phyloP scores from a whole-genome alignment of 1,140 invertebrate genomes.

The Spodoptera frugiperda region DNA sequence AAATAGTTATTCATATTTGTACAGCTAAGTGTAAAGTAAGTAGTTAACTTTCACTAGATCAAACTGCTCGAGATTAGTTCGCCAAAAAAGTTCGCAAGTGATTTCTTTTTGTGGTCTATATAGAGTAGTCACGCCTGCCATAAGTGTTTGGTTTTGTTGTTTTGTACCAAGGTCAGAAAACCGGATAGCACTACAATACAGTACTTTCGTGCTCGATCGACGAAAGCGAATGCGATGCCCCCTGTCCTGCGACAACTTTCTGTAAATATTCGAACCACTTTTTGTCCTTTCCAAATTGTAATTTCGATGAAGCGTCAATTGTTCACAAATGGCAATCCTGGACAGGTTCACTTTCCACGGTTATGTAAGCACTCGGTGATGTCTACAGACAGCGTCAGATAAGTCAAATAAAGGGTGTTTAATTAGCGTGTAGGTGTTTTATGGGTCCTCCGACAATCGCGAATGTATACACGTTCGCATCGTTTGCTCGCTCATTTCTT shows the following conservation, averaged over 20 bases:
- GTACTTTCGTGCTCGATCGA: constrained; percentile 72
- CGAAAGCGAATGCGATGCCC: constrained; percentile 75
- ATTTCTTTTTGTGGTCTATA: constrained; percentile 70
- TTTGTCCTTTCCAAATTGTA: constrained; percentile 76
- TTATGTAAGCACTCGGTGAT: constrained; percentile 69
- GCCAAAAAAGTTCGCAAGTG: constrained; percentile 71
- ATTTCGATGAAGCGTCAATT: constrained; percentile 76
- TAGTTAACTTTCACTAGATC: constrained; percentile 75
- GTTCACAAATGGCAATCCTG: constrained; percentile 56
- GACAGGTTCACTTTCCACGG: constrained; percentile 74
- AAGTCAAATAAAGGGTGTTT: constrained; percentile 72
- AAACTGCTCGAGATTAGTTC: constrained; percentile 63
- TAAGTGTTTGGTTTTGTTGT: constrained; percentile 61
- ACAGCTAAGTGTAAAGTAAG: constrained; percentile 51
- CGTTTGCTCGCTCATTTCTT: neutral
- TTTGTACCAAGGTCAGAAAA: constrained; percentile 74
- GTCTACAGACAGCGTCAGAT: constrained; percentile 63
- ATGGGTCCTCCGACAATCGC: constrained; percentile 38
- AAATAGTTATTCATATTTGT: constrained; percentile 39
- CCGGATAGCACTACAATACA: constrained; percentile 68
- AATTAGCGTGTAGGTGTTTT: constrained; percentile 70
- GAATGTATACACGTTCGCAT: constrained; percentile 4
- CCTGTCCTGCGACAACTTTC: constrained; percentile 77
- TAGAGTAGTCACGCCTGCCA: constrained; percentile 66
- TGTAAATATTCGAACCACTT: constrained; percentile 74